Conservation (phyloP, 2,113 vertebrate species). For the Saguinus imperator region DNA sequence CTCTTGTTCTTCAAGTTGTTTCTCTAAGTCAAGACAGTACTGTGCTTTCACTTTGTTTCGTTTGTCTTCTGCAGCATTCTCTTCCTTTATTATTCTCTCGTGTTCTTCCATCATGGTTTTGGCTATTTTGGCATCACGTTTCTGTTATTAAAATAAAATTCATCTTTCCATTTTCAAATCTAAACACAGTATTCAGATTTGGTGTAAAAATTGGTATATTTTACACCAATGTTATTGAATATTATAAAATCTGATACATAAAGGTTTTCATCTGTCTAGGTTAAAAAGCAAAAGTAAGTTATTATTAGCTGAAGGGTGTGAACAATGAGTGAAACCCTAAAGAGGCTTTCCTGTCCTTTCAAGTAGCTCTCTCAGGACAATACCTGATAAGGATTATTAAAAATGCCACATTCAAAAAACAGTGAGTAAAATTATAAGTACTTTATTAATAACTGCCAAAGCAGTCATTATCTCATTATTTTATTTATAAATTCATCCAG, state of each 20-base stretch:
- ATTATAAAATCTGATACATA: background rate
- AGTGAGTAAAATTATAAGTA: background rate
- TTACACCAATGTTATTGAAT: background rate
- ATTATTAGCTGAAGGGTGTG: background rate
- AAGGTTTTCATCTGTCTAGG: background rate
- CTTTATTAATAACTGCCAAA: background rate
- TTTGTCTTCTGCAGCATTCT: constrained; percentile 82
- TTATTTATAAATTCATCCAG: background rate
- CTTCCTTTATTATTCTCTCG: constrained; percentile 80
- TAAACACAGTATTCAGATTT: background rate
- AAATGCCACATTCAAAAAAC: constrained; percentile 5
- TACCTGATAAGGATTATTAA: background rate
- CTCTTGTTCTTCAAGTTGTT: constrained; percentile 92
- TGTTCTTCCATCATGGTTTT: constrained; percentile 86
- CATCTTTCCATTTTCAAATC: background rate
- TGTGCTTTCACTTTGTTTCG: constrained; percentile 82
- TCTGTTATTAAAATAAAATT: constrained; percentile 82
- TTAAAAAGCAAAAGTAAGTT: constrained; percentile 18
- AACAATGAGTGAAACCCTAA: background rate
- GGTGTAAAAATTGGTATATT: background rate
- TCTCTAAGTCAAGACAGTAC: constrained; percentile 90
- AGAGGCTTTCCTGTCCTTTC: background rate
- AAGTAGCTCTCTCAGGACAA: background rate
- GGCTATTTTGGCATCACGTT: constrained; percentile 86
- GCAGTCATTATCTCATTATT: background rate